Conservation (phyloP, 2,113 vertebrate genomes). For the Neogale vison region DNA sequence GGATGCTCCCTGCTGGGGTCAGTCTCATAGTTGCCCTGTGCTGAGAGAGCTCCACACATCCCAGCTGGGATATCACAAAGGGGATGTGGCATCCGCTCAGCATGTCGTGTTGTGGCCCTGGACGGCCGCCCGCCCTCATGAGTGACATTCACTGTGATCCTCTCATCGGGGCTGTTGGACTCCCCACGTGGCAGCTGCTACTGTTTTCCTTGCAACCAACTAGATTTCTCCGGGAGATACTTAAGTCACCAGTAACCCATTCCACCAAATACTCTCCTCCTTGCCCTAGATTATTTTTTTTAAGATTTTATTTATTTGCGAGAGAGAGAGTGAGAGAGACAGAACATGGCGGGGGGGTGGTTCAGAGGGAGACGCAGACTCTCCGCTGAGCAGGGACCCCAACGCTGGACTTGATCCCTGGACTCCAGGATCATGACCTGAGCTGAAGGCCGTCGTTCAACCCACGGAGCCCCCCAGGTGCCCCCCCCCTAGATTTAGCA, state of each 20-base stretch:
- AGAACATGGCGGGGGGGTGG: no score
- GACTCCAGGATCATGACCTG: no score
- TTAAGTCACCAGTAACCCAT: background rate
- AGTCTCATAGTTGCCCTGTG: background rate
- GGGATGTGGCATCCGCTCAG: background rate
- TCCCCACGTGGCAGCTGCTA: rapidly evolving
- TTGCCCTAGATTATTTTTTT: background rate
- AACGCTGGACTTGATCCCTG: no score
- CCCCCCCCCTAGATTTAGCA: background rate
- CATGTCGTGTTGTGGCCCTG: background rate
- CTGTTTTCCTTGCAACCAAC: background rate
- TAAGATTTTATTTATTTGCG: no score
- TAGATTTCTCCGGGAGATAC: background rate
- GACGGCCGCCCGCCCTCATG: background rate
- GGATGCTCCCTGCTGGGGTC: background rate
- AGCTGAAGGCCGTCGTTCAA: no score
- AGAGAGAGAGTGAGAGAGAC: no score
- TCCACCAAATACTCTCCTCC: background rate
- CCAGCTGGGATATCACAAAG: background rate
- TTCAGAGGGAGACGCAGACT: no score
- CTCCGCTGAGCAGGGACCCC: no score
- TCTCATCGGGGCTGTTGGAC: background rate
- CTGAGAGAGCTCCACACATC: background rate
- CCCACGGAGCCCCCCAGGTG: no score
- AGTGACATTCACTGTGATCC: no score